A percentile compares a stretch with the other conserved stretches of the same genome.
Evolutionary conservation across 2,888 invertebrate species (phyloP).

Genomic region (Aradus depressus): DNA sequence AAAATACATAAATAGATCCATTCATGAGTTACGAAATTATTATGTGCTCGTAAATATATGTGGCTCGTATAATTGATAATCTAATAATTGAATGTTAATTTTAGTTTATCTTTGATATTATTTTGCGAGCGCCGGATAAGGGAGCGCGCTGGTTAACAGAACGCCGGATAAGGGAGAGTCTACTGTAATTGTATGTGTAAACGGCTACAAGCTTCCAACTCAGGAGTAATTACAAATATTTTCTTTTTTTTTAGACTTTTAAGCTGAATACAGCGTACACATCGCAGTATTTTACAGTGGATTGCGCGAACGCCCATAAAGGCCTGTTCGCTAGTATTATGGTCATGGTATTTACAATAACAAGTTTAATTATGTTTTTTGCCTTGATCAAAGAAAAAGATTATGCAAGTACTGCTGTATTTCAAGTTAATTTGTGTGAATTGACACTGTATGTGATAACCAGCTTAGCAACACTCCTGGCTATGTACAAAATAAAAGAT

Average conservation of each 20-base stretch:
- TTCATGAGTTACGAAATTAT: no score
- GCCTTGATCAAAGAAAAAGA: constrained; percentile 56
- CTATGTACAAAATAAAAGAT: constrained; percentile 56
- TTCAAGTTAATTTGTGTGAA: constrained; percentile 67
- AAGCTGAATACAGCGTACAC: constrained; percentile 18
- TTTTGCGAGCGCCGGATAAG: no score
- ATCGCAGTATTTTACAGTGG: constrained; percentile 44
- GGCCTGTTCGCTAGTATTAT: constrained; percentile 51
- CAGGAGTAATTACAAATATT: no score
- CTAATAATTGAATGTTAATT: no score
- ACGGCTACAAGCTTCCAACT: no score
- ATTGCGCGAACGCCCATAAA: constrained; percentile 47
- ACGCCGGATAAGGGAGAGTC: no score
- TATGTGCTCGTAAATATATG: no score
- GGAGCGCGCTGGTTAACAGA: no score
- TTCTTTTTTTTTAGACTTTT: constrained; percentile 12
- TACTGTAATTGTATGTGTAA: no score
- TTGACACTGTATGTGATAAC: constrained; percentile 58
- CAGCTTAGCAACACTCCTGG: constrained; percentile 49
- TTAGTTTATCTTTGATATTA: no score
- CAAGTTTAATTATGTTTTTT: constrained; percentile 81
- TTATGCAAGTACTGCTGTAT: constrained; percentile 52
- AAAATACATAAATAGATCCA: no score
- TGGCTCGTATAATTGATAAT: no score
- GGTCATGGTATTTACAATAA: constrained; percentile 69